Conservation (phyloP, 2,113 vertebrate species). For the Neolamprologus kungweensis region DNA sequence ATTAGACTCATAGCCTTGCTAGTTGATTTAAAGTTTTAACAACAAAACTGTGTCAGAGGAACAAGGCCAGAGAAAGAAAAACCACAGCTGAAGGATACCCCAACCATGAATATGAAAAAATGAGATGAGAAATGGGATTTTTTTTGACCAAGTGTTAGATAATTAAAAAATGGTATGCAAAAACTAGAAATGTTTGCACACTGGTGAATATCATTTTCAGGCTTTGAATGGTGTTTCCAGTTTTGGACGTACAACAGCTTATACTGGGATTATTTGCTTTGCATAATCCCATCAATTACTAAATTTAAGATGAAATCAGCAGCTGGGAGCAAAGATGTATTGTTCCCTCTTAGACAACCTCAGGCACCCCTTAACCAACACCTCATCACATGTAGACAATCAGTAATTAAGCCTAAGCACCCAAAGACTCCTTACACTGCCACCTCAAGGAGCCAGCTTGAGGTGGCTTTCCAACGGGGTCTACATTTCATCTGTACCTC, state of each 20-base stretch:
- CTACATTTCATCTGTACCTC: neutral
- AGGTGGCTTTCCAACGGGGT: neutral
- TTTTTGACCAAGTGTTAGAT: neutral
- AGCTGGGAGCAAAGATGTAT: neutral
- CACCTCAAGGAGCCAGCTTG: neutral
- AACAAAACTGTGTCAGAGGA: neutral
- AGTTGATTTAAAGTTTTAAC: neutral
- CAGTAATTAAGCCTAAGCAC: neutral
- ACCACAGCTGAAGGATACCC: neutral
- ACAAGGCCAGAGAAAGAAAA: neutral
- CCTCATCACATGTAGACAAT: neutral
- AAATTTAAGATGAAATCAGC: neutral
- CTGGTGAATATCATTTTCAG: neutral
- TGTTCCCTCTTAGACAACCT: neutral
- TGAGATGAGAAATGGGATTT: neutral
- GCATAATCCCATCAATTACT: neutral
- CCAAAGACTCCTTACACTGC: neutral
- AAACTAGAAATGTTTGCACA: neutral
- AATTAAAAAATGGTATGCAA: neutral
- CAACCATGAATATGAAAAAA: neutral
- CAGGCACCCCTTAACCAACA: neutral
- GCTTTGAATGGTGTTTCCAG: neutral
- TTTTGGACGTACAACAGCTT: accelerated
- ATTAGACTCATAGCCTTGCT: neutral
- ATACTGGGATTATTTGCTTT: neutral